Base-by-base conservation (phyloP, 1,140 invertebrate genomes). In the Babylonia areolata region DNA sequence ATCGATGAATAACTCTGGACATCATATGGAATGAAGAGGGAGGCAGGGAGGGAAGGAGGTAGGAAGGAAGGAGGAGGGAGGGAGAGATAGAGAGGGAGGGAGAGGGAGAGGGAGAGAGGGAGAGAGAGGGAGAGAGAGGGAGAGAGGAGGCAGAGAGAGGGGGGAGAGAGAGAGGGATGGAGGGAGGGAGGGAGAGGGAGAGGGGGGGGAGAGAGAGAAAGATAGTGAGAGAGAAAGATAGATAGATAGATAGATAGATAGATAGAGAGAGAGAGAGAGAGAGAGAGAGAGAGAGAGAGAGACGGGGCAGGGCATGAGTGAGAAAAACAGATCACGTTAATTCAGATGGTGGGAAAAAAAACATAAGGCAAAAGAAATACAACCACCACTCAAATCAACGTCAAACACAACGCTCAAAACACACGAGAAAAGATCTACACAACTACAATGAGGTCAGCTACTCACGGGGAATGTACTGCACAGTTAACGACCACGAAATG, bases 401-500 rank as follows among this genome's bases (percentile, higher is more conserved):
- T 23, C 31, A 0, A 3, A 69, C 64, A 69, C 28, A 12, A 1
- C 15, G n/a, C 6, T 69, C 28, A 23, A 69, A 69, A 6, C 64
- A n/a, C n/a, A n/a, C n/a, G n/a, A n/a, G n/a, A n/a, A n/a, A n/a
- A n/a, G n/a, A n/a, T n/a, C n/a, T n/a, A n/a, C n/a, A n/a, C n/a
- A n/a, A n/a, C n/a, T n/a, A n/a, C n/a, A n/a, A n/a, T n/a, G 23
- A 23, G 39, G 78, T 20, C 5, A 1, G 3, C 3, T 12, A 82
- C 81, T 82, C 39, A 82, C 81, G 31, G 1, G 54, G 2, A 12
- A 69, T 31, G 39, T 82, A 54, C 35, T 82, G 81, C 9, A 82
- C 35, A 15, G 64, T 54, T 40, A 82, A 11, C 2, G 58, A 69
- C 81, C 81, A 82, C 9, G 81, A 82, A 5, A 82, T 6, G 6